These are phyloP conservation scores for Macrobrachium nipponense DNA, from an alignment of 1,140 invertebrate species.

Conservation along the genomic window DNA sequence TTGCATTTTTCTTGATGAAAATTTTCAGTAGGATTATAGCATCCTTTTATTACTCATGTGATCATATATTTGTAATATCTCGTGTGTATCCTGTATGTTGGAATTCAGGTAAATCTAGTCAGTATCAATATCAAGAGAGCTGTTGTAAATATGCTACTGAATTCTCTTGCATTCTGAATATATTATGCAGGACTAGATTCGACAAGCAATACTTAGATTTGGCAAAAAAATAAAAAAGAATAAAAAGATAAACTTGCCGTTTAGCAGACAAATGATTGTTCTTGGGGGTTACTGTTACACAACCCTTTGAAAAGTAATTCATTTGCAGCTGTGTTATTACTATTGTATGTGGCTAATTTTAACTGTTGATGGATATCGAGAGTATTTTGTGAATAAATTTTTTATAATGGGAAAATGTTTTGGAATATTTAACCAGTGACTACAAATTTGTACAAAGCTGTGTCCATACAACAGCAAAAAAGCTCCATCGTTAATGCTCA, in stretches of 20 bases:
- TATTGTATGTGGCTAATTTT: neutral
- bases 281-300: neutral
- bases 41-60: too few relatives aligned
- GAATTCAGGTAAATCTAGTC: conserved; percentile 24
- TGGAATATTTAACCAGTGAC: neutral
- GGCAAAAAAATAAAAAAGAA: neutral
- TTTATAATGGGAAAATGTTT: conserved; percentile 6
- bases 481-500: too few relatives aligned
- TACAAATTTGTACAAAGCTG: too few relatives aligned
- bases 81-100: conserved; percentile 1
- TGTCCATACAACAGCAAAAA: too few relatives aligned
- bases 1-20: too few relatives aligned
- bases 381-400: conserved; percentile 51
- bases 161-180: neutral
- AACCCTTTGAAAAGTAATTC: neutral
- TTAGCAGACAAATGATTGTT: neutral
- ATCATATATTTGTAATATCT: conserved; percentile 1
- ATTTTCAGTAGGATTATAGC: too few relatives aligned
- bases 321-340: conserved; percentile 10
- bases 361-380: conserved; percentile 31
- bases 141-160: conserved; percentile 15
- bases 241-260: neutral
- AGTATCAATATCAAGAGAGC: conserved; percentile 27
- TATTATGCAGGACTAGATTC: conserved; percentile 1
- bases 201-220: conserved; percentile 4